phyloP scores from a whole-genome alignment of 2,113 vertebrate species.

The Anhinga anhinga region DNA sequence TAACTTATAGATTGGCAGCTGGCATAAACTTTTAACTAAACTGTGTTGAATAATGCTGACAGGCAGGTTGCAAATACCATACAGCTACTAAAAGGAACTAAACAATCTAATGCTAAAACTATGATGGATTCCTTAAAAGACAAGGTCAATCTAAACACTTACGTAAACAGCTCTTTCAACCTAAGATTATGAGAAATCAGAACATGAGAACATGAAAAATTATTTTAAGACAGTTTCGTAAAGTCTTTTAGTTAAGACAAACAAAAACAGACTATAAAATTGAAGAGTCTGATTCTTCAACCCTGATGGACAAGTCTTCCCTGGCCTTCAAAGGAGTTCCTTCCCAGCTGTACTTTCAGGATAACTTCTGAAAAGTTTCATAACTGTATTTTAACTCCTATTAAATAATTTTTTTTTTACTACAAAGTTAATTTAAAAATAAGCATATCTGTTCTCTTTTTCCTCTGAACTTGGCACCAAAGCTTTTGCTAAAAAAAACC shows the following conservation, averaged over 20 bases:
- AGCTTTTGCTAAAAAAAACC: neutral
- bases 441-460: neutral
- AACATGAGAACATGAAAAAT: neutral
- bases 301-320: neutral
- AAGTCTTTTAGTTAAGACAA: neutral
- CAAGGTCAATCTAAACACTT: neutral
- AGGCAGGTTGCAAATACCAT: neutral
- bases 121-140: neutral
- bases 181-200: neutral
- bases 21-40: neutral
- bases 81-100: neutral
- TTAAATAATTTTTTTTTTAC: neutral
- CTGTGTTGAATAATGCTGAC: neutral
- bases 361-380: neutral
- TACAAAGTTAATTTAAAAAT: neutral
- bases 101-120: neutral
- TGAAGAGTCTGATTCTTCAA: neutral
- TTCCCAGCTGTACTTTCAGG: neutral
- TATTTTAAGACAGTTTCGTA: conserved; percentile 12
- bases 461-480: neutral
- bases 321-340: neutral
- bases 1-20: neutral
- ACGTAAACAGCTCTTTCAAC: neutral
- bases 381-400: neutral
- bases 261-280: neutral